phyloP scores from a whole-genome alignment of 2,888 invertebrate species.

The Thysanoteuthis rhombus region DNA sequence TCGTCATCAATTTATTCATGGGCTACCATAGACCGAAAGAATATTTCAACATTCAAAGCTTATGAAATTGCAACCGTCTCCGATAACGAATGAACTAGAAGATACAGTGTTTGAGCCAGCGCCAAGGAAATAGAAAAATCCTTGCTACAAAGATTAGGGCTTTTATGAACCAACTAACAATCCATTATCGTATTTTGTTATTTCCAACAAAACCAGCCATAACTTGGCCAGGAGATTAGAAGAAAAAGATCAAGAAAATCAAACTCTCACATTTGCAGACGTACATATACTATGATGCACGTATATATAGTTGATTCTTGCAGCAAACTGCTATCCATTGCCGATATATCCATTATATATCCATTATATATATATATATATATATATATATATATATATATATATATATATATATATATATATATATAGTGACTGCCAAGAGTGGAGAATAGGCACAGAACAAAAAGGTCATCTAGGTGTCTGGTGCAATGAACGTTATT shows the following conservation, averaged over 20 bases:
- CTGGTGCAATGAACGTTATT: background rate
- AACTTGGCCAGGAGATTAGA: background rate
- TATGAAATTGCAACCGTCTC: background rate
- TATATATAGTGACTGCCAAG: background rate
- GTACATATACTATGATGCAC: background rate
- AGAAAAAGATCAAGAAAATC: background rate
- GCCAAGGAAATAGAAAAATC: background rate
- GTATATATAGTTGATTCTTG: background rate
- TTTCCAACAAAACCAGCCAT: background rate
- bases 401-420: no score
- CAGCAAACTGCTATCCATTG: background rate
- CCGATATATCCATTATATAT: no score
- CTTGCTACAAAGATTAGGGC: background rate
- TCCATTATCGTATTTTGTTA: background rate
- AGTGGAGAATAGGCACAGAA: background rate
- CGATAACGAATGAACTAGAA: background rate
- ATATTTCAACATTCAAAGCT: no score
- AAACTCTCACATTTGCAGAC: no score
- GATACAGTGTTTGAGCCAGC: background rate
- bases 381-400: no score
- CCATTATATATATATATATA: no score
- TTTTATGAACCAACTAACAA: background rate
- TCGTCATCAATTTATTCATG: background rate
- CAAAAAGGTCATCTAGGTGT: background rate
- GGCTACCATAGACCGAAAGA: background rate